phyloP scores from a whole-genome alignment of 2,888 invertebrate species.

The Monoplex corrugatus region DNA sequence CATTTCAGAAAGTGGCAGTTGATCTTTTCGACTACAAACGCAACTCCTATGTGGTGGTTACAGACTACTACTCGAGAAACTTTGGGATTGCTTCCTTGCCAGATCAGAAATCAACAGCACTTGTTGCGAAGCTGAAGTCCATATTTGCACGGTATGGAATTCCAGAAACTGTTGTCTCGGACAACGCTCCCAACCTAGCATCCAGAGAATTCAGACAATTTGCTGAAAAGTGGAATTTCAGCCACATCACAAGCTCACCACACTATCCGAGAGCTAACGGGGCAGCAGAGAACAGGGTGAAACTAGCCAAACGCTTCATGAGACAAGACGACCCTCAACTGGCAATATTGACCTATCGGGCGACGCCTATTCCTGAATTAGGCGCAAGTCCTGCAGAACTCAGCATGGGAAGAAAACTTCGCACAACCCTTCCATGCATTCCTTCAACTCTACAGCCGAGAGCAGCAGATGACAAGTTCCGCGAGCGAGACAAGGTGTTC shows the following conservation, averaged over 20 bases:
- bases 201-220: neutral
- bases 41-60: neutral
- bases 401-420: neutral
- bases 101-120: neutral
- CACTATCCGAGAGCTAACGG: constrained; percentile 30
- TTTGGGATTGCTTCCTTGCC: neutral
- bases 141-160: neutral
- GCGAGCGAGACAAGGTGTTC: too few species aligned
- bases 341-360: constrained; percentile 6
- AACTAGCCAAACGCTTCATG: constrained; percentile 8
- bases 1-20: neutral
- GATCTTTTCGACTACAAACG: neutral
- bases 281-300: neutral
- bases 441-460: neutral
- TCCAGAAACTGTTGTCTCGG: neutral
- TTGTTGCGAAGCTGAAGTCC: neutral
- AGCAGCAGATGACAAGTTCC: too few species aligned
- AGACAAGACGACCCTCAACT: neutral
- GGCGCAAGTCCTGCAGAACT: constrained; percentile 33
- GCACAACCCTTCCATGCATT: neutral
- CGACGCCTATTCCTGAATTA: neutral
- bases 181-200: constrained; percentile 13
- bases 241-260: constrained; percentile 12
- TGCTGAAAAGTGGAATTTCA: constrained; percentile 15
- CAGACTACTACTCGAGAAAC: neutral